These are phyloP conservation scores for Heliconius erato DNA, from an alignment of 2,888 invertebrate genomes.

Conservation along the genomic window DNA sequence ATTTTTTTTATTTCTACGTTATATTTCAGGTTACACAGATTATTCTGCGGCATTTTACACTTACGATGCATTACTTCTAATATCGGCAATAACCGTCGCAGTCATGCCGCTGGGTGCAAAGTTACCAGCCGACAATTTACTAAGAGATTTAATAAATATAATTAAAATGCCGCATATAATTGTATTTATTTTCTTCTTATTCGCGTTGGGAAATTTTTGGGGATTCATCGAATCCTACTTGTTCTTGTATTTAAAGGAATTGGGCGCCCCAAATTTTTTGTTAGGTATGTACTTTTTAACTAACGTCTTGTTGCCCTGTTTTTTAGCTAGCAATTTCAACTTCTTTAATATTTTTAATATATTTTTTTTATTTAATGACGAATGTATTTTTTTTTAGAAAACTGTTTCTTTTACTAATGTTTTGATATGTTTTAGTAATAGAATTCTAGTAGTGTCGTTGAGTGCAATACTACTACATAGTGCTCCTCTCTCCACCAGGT, in stretches of 20 bases:
- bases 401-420: no score
- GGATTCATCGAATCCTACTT: constrained; percentile 96
- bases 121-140: constrained; percentile 91
- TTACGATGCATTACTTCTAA: constrained; percentile 90
- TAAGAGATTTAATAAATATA: constrained; percentile 90
- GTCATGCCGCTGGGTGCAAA: constrained; percentile 92
- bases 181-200: constrained; percentile 92
- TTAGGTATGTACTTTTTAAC: constrained; percentile 85
- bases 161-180: constrained; percentile 92
- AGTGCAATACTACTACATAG: no score
- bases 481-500: constrained; percentile 73
- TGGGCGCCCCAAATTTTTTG: constrained; percentile 93
- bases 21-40: constrained; percentile 85
- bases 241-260: constrained; percentile 93
- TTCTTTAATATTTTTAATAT: no score
- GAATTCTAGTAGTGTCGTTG: no score
- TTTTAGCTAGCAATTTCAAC: neutral
- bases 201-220: constrained; percentile 94
- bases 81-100: constrained; percentile 90
- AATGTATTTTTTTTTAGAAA: no score
- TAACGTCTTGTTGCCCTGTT: neutral
- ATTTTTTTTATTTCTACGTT: no score
- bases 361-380: no score
- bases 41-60: constrained; percentile 95
- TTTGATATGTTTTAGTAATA: no score